These are phyloP conservation scores for Nymphicus hollandicus DNA, from an alignment of 2,113 vertebrate genomes.

Conservation along the genomic window DNA sequence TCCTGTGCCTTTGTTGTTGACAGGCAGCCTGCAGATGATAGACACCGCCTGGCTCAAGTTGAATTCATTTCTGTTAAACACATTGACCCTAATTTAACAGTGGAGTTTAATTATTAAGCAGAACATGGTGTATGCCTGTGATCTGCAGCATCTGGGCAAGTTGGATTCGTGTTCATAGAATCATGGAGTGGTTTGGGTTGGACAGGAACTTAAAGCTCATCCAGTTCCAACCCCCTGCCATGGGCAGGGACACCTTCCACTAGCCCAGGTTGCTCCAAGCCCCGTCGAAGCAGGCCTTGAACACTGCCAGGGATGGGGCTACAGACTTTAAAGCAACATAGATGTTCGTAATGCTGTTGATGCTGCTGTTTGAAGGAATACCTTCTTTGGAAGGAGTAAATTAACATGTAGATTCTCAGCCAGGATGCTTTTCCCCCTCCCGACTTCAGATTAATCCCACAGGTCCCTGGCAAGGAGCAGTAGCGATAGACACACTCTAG, in stretches of 20 bases:
- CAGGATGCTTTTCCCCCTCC: fast-evolving
- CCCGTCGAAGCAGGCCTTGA: background rate
- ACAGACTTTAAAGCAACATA: background rate
- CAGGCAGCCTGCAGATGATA: background rate
- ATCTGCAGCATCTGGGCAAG: background rate
- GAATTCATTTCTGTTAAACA: background rate
- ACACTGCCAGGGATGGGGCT: background rate
- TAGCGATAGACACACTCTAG: background rate
- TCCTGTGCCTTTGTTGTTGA: background rate
- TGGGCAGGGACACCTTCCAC: background rate
- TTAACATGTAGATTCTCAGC: background rate
- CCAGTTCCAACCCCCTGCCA: background rate
- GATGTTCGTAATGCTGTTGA: background rate
- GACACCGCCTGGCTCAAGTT: background rate
- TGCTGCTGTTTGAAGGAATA: background rate
- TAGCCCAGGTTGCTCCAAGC: background rate
- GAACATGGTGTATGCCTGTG: background rate
- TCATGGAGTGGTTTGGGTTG: background rate
- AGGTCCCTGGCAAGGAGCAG: background rate
- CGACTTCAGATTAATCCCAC: background rate
- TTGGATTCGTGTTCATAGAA: background rate
- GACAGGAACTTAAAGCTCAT: background rate
- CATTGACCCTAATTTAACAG: background rate
- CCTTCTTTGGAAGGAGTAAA: background rate
- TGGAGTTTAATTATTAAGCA: background rate